Conservation (phyloP, 2,797 vertebrate genomes). For the Centroberyx gerrardi region DNA sequence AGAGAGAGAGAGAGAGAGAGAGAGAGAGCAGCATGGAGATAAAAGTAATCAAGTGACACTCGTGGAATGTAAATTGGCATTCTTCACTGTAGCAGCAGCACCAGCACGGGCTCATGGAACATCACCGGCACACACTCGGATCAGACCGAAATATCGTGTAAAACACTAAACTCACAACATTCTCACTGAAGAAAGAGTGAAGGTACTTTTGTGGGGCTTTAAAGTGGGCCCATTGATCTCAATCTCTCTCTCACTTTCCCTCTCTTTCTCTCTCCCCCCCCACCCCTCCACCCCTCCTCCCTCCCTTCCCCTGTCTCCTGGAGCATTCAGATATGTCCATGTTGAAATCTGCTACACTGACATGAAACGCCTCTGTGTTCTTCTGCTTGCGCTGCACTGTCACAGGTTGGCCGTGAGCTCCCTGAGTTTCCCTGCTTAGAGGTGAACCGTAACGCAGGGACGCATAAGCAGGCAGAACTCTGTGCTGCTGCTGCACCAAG, state of each 20-base stretch:
- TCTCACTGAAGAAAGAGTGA: conserved; percentile 77
- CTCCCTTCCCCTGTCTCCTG: conserved; percentile 35
- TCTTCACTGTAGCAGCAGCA: conserved; percentile 87
- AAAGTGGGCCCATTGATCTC: conserved; percentile 59
- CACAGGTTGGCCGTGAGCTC: conserved; percentile 31
- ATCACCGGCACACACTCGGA: conserved; percentile 90
- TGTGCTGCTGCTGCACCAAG: neutral
- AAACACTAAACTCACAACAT: conserved; percentile 86
- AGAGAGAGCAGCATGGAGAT: conserved; percentile 76
- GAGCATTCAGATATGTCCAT: conserved; percentile 49
- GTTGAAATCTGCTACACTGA: conserved; percentile 60
- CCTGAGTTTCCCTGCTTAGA: conserved; percentile 28
- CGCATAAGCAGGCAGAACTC: conserved; percentile 2
- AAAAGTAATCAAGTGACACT: conserved; percentile 97
- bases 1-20: conserved; percentile 79
- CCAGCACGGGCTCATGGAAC: conserved; percentile 90
- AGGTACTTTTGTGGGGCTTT: conserved; percentile 56
- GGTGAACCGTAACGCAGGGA: conserved; percentile 22
- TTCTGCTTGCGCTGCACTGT: conserved; percentile 46
- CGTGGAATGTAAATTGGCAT: conserved; percentile 96
- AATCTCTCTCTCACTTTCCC: conserved; percentile 37
- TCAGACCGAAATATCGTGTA: conserved; percentile 90
- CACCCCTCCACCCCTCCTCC: conserved; percentile 1
- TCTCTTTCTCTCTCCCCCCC: conserved; percentile 15
- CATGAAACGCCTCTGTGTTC: conserved; percentile 57